Evolutionary conservation across 2,888 invertebrate species (phyloP).

Genomic region (Sphecodes monilicornis): DNA sequence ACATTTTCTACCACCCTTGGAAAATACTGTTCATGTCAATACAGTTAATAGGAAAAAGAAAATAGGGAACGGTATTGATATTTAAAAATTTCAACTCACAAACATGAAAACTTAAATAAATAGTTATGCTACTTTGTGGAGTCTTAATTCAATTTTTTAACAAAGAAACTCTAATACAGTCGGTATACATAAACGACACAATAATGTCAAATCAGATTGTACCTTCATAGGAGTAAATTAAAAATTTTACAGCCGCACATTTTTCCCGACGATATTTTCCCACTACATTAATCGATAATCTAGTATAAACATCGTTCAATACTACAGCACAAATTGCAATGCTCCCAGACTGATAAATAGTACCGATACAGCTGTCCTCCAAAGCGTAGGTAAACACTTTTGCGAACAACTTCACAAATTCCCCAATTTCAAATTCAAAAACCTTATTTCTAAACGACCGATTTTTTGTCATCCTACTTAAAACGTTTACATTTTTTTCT

Average conservation of each 20-base stretch:
- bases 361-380: not conserved
- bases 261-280: not conserved
- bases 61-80: not conserved
- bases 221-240: slow-evolving; percentile 55
- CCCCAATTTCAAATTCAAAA: not conserved
- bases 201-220: slow-evolving; percentile 56
- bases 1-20: not conserved
- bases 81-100: not conserved
- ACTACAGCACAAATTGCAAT: not conserved
- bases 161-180: not conserved
- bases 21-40: not conserved
- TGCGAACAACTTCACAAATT: not conserved
- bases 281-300: not conserved
- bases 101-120: not conserved
- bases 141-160: not conserved
- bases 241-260: slow-evolving; percentile 19
- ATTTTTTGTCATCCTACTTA: no score
- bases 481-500: not conserved
- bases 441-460: not conserved
- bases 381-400: not conserved
- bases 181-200: not conserved
- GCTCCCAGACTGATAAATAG: not conserved
- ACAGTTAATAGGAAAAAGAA: not conserved
- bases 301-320: not conserved
- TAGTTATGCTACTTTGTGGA: not conserved